A percentile compares a stretch with the other conserved stretches of the same genome.
Evolutionary conservation across 2,888 invertebrate species (phyloP).

Genomic region (Gerris lacustris): DNA sequence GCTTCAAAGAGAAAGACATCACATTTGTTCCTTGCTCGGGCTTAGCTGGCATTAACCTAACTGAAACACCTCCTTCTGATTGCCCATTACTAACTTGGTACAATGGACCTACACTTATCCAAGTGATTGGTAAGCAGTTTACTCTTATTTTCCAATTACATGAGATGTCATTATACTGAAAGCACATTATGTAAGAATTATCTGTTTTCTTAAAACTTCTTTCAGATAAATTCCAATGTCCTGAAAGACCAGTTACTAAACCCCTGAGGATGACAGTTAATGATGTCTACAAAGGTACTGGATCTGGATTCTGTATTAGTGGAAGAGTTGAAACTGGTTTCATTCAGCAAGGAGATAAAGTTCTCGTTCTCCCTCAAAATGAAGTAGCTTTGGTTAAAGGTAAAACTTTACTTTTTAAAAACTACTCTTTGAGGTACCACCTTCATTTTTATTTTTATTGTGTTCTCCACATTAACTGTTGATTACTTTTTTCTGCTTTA

Average conservation of each 20-base stretch:
- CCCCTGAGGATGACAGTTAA: conserved; percentile 85
- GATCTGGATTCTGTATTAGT: conserved; percentile 78
- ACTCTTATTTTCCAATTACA: neutral
- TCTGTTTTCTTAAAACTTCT: conserved; percentile 21
- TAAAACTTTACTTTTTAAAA: conserved; percentile 28
- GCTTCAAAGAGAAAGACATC: conserved; percentile 76
- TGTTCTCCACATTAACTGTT: no score
- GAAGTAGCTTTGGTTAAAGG: conserved; percentile 74
- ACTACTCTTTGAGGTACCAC: no score
- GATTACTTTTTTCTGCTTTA: conserved; percentile 31
- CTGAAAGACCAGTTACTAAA: conserved; percentile 72
- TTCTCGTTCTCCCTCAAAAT: conserved; percentile 72
- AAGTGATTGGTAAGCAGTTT: conserved; percentile 62
- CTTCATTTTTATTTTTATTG: no score
- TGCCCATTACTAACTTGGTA: conserved; percentile 54
- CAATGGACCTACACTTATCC: conserved; percentile 67
- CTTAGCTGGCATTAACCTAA: conserved; percentile 86
- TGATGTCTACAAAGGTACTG: conserved; percentile 87
- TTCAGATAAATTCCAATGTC: conserved; percentile 68
- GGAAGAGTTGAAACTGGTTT: conserved; percentile 88
- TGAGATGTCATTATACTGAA: neutral
- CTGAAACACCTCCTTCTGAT: conserved; percentile 51
- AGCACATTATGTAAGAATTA: neutral
- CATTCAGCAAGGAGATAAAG: conserved; percentile 71
- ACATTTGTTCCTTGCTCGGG: conserved; percentile 92